A percentile compares a stretch with the other conserved stretches of the same genome.
phyloP scores from a whole-genome alignment of 2,888 invertebrate species.

The Mallateleia sp. region DNA sequence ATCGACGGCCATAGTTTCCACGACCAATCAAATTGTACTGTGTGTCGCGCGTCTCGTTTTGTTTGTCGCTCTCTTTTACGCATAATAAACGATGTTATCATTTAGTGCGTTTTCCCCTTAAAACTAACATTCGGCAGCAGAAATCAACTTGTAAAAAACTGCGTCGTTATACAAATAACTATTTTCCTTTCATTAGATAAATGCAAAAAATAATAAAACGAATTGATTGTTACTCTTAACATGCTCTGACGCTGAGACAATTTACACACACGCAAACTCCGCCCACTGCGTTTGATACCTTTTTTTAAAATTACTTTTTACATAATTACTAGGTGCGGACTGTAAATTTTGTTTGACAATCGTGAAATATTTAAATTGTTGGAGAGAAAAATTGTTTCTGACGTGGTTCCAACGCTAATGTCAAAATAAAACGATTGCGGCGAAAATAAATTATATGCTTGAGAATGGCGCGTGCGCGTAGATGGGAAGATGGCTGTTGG shows the following conservation, averaged over 20 bases:
- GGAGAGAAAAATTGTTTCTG: neutral
- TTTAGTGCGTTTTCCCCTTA: neutral
- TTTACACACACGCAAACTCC: slow-evolving; percentile 80
- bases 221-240: slow-evolving; percentile 11
- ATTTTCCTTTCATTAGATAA: neutral
- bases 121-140: neutral
- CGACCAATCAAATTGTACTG: slow-evolving; percentile 83
- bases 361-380: neutral
- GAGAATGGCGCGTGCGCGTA: neutral
- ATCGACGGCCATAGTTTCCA: slow-evolving; percentile 85
- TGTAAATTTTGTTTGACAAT: neutral
- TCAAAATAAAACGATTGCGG: slow-evolving; percentile 19
- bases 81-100: neutral
- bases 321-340: neutral
- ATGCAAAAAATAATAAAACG: neutral
- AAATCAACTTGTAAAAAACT: neutral
- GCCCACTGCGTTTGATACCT: slow-evolving; percentile 73
- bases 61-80: slow-evolving; percentile 52
- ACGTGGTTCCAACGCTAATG: neutral
- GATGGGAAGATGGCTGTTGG: slow-evolving; percentile 1
- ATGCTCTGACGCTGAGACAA: slow-evolving; percentile 63
- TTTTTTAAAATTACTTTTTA: slow-evolving; percentile 58
- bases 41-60: slow-evolving; percentile 71
- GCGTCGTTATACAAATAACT: neutral
- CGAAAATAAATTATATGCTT: slow-evolving; percentile 31